These are phyloP conservation scores for Harlomillsia oculata DNA, from an alignment of 1,140 invertebrate species.

Conservation along the genomic window DNA sequence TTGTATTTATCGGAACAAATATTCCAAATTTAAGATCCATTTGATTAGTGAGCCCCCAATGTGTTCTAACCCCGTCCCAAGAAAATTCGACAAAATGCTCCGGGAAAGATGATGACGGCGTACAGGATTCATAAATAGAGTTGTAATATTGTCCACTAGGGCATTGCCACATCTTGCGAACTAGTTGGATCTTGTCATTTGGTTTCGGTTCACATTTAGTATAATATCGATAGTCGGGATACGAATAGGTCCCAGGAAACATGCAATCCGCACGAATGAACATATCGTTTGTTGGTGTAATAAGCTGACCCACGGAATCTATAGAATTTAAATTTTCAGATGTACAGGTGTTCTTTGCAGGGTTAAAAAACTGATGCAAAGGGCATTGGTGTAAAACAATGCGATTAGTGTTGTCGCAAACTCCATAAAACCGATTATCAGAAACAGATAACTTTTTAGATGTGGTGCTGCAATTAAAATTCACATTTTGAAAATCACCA, in stretches of 20 bases:
- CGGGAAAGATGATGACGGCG: slow-evolving; percentile 23
- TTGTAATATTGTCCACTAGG: slow-evolving; percentile 28
- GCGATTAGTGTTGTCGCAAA: too few relatives aligned
- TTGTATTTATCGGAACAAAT: slow-evolving; percentile 14
- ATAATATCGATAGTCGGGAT: slow-evolving; percentile 32
- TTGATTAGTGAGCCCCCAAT: slow-evolving; percentile 14
- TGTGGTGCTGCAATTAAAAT: too few relatives aligned
- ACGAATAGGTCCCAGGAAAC: slow-evolving; percentile 8
- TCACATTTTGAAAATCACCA: too few relatives aligned
- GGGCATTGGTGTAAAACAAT: too few relatives aligned
- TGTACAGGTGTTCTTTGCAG: too few relatives aligned
- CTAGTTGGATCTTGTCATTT: not conserved
- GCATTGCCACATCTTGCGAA: slow-evolving; percentile 17
- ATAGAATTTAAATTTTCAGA: too few relatives aligned
- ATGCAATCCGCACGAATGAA: slow-evolving; percentile 19
- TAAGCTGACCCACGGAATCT: too few relatives aligned
- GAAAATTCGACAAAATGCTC: slow-evolving; percentile 17
- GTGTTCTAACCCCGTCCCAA: slow-evolving; percentile 24
- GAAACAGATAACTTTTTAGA: too few relatives aligned
- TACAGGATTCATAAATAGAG: slow-evolving; percentile 17
- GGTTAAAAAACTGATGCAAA: too few relatives aligned
- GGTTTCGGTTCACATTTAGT: slow-evolving; percentile 14
- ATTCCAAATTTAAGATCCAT: slow-evolving; percentile 28
- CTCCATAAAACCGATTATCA: too few relatives aligned
- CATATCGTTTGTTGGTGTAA: too few relatives aligned